phyloP scores from a whole-genome alignment of 2,888 invertebrate species.

The Nomada fucata region DNA sequence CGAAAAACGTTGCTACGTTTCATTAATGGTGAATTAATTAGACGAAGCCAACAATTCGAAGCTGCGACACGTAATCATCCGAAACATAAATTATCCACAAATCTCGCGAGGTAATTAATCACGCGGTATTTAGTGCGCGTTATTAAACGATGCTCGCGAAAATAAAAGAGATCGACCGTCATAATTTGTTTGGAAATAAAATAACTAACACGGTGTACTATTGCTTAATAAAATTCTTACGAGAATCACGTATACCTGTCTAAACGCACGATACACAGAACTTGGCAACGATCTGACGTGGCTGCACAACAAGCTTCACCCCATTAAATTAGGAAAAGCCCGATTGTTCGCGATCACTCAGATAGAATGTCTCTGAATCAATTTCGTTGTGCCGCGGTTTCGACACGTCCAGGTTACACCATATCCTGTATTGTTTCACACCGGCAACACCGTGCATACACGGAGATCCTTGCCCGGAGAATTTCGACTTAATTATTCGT shows the following conservation, averaged over 20 bases:
- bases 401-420: conserved; percentile 50
- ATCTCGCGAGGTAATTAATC: too few relatives aligned
- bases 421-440: conserved; percentile 55
- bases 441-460: conserved; percentile 21
- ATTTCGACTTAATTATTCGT: conserved; percentile 34
- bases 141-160: background rate
- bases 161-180: background rate
- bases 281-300: background rate
- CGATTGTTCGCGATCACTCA: conserved; percentile 33
- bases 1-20: background rate
- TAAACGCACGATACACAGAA: background rate
- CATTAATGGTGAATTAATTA: conserved; percentile 8
- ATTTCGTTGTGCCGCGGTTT: conserved; percentile 35
- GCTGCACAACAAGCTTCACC: background rate
- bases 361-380: conserved; percentile 49
- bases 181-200: background rate
- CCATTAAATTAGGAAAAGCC: conserved; percentile 9
- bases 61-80: background rate
- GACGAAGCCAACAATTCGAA: background rate
- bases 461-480: conserved; percentile 20
- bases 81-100: background rate
- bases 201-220: background rate
- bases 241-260: background rate
- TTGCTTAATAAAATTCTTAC: background rate
- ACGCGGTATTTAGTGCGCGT: background rate